Base-by-base conservation (phyloP, 2,888 invertebrate species). In the Drosophila birchii region DNA sequence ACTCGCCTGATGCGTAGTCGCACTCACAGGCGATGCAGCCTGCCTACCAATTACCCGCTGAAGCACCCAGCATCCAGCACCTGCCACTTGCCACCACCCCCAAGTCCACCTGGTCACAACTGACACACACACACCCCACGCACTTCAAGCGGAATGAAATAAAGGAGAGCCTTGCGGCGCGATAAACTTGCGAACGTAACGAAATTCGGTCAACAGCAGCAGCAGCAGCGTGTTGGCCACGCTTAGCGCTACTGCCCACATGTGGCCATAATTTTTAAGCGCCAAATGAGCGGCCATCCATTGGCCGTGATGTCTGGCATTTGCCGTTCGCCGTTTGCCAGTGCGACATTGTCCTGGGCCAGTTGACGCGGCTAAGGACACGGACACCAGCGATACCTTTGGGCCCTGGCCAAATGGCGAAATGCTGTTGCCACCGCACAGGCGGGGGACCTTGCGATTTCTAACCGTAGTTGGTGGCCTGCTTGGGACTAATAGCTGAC, bases 241-340 rank as follows among this genome's bases (percentile, higher is more conserved):
- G 55, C 55, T 72, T 45, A 44, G 54, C 63, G 58, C 60, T 81
- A 76, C 82, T 77, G 76, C 84, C 81, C 89, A 88, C 85, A 85
- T 90, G 90, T 84, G 86, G 89, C 87, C 78, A 86, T 90, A 83
- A 90, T 80, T 86, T 88, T 86, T 77, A 87, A 86, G 79, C 86
- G 88, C 78, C 89, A 86, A 86, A 86, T 86, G 90, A 88, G 85
- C 86, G 87, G 87, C 81, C 77, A 88, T 90, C 81, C 81, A 90
- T 90, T 86, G 89, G 81, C 89, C 89, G 79, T 88, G 86, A 88
- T 86, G 85, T 78, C 81, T 73, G 87, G 68, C 79, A 77, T 80
- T 86, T 78, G 89, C 63, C 61, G 72, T 76, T 76, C 49, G 67
- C 73, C 43, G 44, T 53, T 44, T n/a, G 58, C 34, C 51, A 43